A percentile compares a stretch with the other conserved stretches of the same genome.
phyloP scores from a whole-genome alignment of 2,888 invertebrate genomes.

The Ennomos quercinarius region DNA sequence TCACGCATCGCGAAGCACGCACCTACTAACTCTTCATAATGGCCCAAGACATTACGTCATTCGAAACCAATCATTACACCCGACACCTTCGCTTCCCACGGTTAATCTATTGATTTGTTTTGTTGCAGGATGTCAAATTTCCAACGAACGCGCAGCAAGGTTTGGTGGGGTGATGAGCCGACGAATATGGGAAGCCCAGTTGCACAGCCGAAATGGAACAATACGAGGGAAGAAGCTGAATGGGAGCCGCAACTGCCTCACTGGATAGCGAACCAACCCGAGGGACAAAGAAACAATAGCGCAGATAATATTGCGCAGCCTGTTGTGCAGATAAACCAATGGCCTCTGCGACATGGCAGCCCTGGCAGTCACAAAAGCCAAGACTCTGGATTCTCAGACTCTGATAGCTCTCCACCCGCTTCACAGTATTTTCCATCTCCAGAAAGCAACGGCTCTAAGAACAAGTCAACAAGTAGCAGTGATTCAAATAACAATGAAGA shows the following conservation, averaged over 20 bases:
- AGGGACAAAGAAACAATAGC: slow-evolving; percentile 69
- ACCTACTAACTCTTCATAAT: slow-evolving; percentile 69
- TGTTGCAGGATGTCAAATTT: slow-evolving; percentile 87
- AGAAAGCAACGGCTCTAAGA: slow-evolving; percentile 61
- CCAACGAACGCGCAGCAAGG: slow-evolving; percentile 88
- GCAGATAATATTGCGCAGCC: slow-evolving; percentile 69
- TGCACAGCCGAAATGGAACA: slow-evolving; percentile 66
- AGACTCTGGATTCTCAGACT: slow-evolving; percentile 93
- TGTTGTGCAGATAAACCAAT: slow-evolving; percentile 68
- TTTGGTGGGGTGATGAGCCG: slow-evolving; percentile 87
- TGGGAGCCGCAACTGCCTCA: slow-evolving; percentile 83
- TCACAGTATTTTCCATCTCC: slow-evolving; percentile 74
- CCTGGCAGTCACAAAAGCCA: slow-evolving; percentile 90
- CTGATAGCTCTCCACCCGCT: slow-evolving; percentile 87
- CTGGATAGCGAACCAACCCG: slow-evolving; percentile 81
- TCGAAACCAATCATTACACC: slow-evolving; percentile 69
- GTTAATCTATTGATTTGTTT: slow-evolving; percentile 62
- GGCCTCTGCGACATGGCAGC: slow-evolving; percentile 81
- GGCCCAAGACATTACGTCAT: slow-evolving; percentile 76
- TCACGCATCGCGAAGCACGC: slow-evolving; percentile 68
- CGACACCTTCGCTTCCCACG: slow-evolving; percentile 72
- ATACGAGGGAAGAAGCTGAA: slow-evolving; percentile 65
- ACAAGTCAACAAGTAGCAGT: slow-evolving; percentile 73
- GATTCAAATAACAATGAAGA: slow-evolving; percentile 80
- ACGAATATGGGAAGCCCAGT: slow-evolving; percentile 75